Base-by-base conservation (phyloP, 2,888 invertebrate genomes). In the Carcina quercana region DNA sequence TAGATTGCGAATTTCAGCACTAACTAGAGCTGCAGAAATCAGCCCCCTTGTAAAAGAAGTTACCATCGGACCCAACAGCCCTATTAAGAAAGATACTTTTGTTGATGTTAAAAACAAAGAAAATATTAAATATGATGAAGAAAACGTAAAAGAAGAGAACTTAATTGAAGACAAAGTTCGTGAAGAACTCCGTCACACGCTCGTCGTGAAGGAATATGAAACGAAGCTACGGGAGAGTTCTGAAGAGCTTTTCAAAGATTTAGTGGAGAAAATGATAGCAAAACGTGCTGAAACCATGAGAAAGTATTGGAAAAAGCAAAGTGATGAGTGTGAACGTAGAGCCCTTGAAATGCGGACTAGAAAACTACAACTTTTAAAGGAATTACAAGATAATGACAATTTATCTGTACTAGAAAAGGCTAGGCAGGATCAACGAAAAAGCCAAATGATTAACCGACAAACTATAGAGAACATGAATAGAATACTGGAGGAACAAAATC, bases 11-110 rank as follows among this genome's bases (percentile, higher is more conserved):
- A 69, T 88, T 36, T 86, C 89, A 2, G 88, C 87, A 3, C 57
- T 90, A 13, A 80, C 75, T 20, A 89, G 88, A 58, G 87, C 86
- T 3, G 83, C 80, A 11, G 69, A 72, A 50, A 78, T 88, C 14
- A 86, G 86, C 37, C 74, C 78, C 2, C 51, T 61, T 19, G 66
- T 87, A 1, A 75, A 76, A 40, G 76, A 84, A 59, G 83, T 83
- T 1, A 88, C 88, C 0, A 79, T 87, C 33, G 86, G 86, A 1
- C 85, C 86, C 1, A 67, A 65, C 8, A 67, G 59, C 30, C 58
- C 60, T 6, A 19, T 40, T 7, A 50, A 53, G 12, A 53, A 70
- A 32, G 48, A 48, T 17, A 40, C 45, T 20, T n/a, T n/a, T n/a
- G n/a, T 35, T 38, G n/a, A 32, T 38, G 10, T n/a, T n/a, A 32